Evolutionary conservation across 2,888 invertebrate genomes (phyloP).

Genomic region (Zeuzera pyrina): DNA sequence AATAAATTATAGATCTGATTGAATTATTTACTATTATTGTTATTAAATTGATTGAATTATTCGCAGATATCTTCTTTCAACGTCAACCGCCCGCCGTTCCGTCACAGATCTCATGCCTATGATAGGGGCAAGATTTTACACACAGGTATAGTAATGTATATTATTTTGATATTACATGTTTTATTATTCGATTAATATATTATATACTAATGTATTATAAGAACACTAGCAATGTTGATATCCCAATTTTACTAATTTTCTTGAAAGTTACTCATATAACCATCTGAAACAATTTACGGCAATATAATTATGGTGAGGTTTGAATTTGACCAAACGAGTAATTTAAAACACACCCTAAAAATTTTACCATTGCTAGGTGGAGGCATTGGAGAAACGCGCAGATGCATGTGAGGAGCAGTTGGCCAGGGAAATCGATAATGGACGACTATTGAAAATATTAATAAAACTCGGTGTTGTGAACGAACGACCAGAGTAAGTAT

Average conservation of each 20-base stretch:
- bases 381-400: constrained; percentile 88
- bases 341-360: no score
- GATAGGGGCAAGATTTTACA: constrained; percentile 98
- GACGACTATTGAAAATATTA: constrained; percentile 90
- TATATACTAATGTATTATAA: constrained; percentile 1
- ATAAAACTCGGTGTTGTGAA: constrained; percentile 95
- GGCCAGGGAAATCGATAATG: constrained; percentile 95
- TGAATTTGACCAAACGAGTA: no score
- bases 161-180: no score
- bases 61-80: constrained; percentile 81
- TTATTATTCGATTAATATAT: no score
- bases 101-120: constrained; percentile 99
- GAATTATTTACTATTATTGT: background rate
- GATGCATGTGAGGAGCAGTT: constrained; percentile 94
- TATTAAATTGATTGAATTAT: background rate
- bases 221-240: no score
- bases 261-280: no score
- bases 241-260: background rate
- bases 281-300: no score
- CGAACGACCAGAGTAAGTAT: constrained; percentile 93
- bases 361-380: constrained; percentile 48
- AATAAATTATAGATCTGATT: no score
- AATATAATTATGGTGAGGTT: no score
- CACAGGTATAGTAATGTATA: constrained; percentile 88
- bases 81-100: constrained; percentile 76